Evolutionary conservation across 2,113 vertebrate species (phyloP), one percentile per base, ranked within the genome.

Genomic region (Neolamprologus fasciatus): DNA sequence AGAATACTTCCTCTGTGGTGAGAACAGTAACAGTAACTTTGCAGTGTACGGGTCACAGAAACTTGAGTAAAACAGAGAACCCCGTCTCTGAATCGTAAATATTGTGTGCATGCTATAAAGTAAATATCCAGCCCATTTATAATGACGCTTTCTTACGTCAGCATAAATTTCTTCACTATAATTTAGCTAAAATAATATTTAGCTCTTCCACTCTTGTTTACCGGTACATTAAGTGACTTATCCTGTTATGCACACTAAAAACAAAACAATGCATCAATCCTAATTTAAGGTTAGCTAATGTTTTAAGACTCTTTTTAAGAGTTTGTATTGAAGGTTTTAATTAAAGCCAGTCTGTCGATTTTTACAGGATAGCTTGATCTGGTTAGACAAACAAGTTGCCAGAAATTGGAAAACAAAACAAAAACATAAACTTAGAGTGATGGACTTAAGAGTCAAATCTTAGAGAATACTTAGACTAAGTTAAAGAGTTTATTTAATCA

Each of bases 381-480:
- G 17, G 33, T 66, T 66, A 12, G 61, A n/a, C 10, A 66, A 37
- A 66, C 9, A 1, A 66, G 31, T 35, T n/a, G 31, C 10, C 61
- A 37, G 31, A 37, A 35, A 35, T 35, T 35, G 10, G 17, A 66
- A 37, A 66, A 66, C 9, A 0, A 66, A n/a, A 66, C 17, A 66
- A 12, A n/a, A 66, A 66, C 61, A 66, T 66, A n/a, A 66, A 35
- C 17, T 35, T 37, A 12, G 58, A 33, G 31, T 1, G 31, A 35
- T 35, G 58, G 0, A 35, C 17, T 35, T 11, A 61, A 0, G 12
- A 33, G 28, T 33, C 5, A 33, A 3, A 63, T 63, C 28, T 63
- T 63, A 33, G 16, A 33, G 58, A 63, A 33, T 2, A 2, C 28
- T 63, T 2, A 33, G 28, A 19, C 16, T 33, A 33, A 61, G 16